Evolutionary conservation across 2,888 invertebrate genomes (phyloP), one percentile per base, ranked within the genome.

Genomic region (Leucophenga maculata): DNA sequence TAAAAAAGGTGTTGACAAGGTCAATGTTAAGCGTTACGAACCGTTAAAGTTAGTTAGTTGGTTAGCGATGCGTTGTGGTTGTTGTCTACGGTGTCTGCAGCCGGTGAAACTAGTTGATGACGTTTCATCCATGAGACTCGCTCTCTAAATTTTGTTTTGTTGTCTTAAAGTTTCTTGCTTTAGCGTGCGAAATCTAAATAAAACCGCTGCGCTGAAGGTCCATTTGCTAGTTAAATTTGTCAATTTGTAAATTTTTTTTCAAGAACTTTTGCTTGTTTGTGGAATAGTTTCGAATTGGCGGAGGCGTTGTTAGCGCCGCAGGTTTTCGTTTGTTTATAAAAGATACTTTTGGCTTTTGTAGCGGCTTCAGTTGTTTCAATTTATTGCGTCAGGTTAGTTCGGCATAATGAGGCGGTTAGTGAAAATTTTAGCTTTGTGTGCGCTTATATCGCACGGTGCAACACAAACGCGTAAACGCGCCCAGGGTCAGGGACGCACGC

Each of bases 401-500:
- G 26, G 18, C 11, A 18, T 20, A n/a, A 11, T 46, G 64, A 54
- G 4, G 31, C 16, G 22, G 22, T 18, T 48, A 20, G 14, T 20
- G 14, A 18, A 8, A 26, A 64, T 57, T 13, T 39, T 39, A 6
- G 8, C 11, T 39, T 39, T 39, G 8, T 39, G 39, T 39, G 39
- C 39, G 39, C 1, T 39, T 11, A 8, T 39, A 8, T 8, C 39
- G 39, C 39, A 6, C 1, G 39, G 39, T 39, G 39, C 39, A 39
- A 39, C 39, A 39, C 72, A 79, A 65, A 67, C 65, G 18, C 72
- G 68, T 32, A 74, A 67, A 22, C 18, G 55, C 11, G n/a, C 14
- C 20, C 18, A 52, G n/a, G 67, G 71, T 0, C 75, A 85, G 69
- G 84, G 82, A 44, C 74, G 82, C 14, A 83, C 85, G 0, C 20